Base-by-base conservation (phyloP, 2,888 invertebrate species). In the Eupithecia abbreviata region DNA sequence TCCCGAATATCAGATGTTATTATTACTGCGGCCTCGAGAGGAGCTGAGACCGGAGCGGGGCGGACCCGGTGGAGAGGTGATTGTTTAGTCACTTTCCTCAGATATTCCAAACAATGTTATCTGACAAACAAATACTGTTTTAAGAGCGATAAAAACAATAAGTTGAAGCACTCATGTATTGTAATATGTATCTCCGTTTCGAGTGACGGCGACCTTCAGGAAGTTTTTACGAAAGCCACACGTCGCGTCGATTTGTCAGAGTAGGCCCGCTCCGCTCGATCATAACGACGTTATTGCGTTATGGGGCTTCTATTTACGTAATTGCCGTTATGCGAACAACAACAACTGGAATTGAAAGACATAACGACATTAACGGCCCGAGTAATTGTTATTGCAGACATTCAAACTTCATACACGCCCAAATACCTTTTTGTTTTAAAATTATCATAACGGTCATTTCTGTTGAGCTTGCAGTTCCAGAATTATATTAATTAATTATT, bases 341-440 rank as follows among this genome's bases (percentile, higher is more conserved):
- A 69, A 69, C 68, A 69, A 69, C 68, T 69, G 18, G 47, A 69
- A 69, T 69, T 69, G 68, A 69, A 69, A 69, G 43, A 69, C 68
- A 68, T 68, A 68, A 68, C 68, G 68, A 68, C 47, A 69, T 69
- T 69, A 69, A 69, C 68, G 68, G 47, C 68, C 68, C 68, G 68
- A 69, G 47, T 69, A 47, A 69, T 69, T 69, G 68, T 69, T 69
- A 69, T 69, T 45, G 18, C 68, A 69, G 18, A 45, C 68, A 69
- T 69, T 47, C 47, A 12, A 69, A 69, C 47, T 69, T 69, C 68
- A 69, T 69, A 69, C n/a, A n/a, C 18, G 68, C 45, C 55, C 15
- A 15, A 47, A 18, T 45, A 69, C 18, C 12, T 47, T 69, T 45
- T 69, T 47, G 47, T 45, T 69, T 10, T 18, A 5, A 18, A 69